Percentiles rank a stretch among this genome's conserved stretches.
Evolutionary conservation across 2,888 invertebrate genomes (phyloP).

Genomic region (Coleophora deauratella): DNA sequence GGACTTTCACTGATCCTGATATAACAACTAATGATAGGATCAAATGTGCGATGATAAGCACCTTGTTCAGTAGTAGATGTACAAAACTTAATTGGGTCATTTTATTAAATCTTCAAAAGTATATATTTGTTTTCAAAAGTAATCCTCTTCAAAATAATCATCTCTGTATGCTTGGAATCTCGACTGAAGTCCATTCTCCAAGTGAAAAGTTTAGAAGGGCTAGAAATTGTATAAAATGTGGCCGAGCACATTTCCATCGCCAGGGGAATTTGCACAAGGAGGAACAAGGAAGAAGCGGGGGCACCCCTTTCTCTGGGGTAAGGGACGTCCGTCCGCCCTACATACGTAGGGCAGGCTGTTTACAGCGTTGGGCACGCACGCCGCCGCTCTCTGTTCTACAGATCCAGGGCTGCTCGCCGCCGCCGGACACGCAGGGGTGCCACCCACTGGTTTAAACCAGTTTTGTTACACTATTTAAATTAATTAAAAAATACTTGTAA

Average conservation of each 20-base stretch:
- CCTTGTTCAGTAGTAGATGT: no score
- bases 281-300: conserved; percentile 69
- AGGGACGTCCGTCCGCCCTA: conserved; percentile 60
- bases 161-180: no score
- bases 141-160: no score
- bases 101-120: no score
- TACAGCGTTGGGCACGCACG: conserved; percentile 71
- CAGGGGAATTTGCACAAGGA: conserved; percentile 74
- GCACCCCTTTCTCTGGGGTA: conserved; percentile 66
- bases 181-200: conserved; percentile 4
- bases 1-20: no score
- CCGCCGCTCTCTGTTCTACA: conserved; percentile 62
- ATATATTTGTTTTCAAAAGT: no score
- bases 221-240: conserved; percentile 74
- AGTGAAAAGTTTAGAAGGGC: conserved; percentile 50
- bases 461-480: no score
- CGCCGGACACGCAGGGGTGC: conserved; percentile 65
- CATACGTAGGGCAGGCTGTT: conserved; percentile 68
- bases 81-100: no score
- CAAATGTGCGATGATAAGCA: no score
- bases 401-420: conserved; percentile 58
- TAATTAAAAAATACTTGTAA: no score
- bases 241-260: conserved; percentile 73
- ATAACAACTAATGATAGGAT: no score
- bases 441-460: conserved; percentile 12